A percentile compares a stretch with the other conserved stretches of the same genome.
These are phyloP conservation scores for Notodonta ziczac DNA, from an alignment of 2,888 invertebrate genomes.

Conservation along the genomic window DNA sequence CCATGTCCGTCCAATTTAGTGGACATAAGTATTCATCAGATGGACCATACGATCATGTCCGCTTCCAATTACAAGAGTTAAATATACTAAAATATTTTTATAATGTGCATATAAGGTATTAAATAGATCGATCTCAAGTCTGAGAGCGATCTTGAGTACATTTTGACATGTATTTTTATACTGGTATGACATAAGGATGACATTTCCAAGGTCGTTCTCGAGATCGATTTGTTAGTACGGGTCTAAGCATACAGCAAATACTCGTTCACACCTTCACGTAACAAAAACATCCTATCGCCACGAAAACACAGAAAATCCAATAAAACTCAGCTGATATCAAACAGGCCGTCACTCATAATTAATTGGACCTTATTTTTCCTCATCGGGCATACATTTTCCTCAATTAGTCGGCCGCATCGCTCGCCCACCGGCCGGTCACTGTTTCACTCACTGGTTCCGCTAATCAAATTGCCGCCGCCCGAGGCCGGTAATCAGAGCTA, in stretches of 20 bases:
- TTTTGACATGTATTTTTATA: too few relatives aligned
- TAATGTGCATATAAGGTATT: too few relatives aligned
- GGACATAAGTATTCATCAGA: too few relatives aligned
- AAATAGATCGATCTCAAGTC: too few relatives aligned
- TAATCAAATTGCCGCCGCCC: conserved; percentile 55
- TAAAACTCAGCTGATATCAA: conserved; percentile 1
- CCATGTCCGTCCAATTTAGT: too few relatives aligned
- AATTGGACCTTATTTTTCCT: conserved; percentile 8
- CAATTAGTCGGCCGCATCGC: conserved; percentile 13
- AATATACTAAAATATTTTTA: too few relatives aligned
- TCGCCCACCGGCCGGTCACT: conserved; percentile 15
- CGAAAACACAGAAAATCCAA: conserved; percentile 2
- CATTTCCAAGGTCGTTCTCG: too few relatives aligned
- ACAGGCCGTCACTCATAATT: conserved; percentile 3
- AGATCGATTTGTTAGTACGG: too few relatives aligned
- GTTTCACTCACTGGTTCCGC: conserved; percentile 30
- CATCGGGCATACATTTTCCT: conserved; percentile 14
- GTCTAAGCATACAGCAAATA: background rate
- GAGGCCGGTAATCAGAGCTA: conserved; percentile 14
- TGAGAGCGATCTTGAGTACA: too few relatives aligned
- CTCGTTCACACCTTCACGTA: background rate
- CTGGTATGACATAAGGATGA: too few relatives aligned
- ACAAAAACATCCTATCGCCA: background rate
- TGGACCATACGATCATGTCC: too few relatives aligned
- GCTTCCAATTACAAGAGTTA: too few relatives aligned